A percentile compares a stretch with the other conserved stretches of the same genome.
Evolutionary conservation across 2,888 invertebrate genomes (phyloP).

Genomic region (Neoascia interrupta): DNA sequence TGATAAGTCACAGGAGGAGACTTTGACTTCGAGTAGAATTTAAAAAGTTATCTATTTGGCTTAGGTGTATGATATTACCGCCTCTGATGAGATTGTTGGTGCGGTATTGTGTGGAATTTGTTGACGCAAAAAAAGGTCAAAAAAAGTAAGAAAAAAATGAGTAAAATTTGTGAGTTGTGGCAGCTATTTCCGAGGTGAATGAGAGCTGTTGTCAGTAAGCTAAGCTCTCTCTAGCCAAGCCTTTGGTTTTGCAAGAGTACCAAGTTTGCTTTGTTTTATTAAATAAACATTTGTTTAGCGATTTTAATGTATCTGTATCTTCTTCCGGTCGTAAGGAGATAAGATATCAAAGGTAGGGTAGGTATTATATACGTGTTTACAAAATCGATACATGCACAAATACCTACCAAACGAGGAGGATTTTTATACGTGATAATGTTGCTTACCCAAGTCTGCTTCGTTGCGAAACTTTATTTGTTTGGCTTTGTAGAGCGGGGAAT

Average conservation of each 20-base stretch:
- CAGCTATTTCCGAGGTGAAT: conserved; percentile 22
- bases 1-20: conserved; percentile 15
- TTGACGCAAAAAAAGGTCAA: not conserved
- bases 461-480: too few species aligned
- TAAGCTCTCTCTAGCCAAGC: conserved; percentile 4
- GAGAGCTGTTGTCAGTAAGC: conserved; percentile 6
- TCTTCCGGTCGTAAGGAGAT: conserved; percentile 59
- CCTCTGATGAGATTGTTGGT: conserved; percentile 10
- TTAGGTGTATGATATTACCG: too few species aligned
- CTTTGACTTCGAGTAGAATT: conserved; percentile 15
- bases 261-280: too few species aligned
- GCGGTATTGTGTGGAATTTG: conserved; percentile 4
- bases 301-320: conserved; percentile 40
- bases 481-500: too few species aligned
- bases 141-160: not conserved
- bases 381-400: conserved; percentile 16
- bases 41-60: conserved; percentile 15
- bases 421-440: too few species aligned
- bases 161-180: not conserved
- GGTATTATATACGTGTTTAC: conserved; percentile 24
- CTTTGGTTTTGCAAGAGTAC: conserved; percentile 9
- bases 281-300: conserved; percentile 51
- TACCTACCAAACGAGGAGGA: too few species aligned
- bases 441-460: too few species aligned
- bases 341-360: conserved; percentile 35